Percentiles rank a stretch among this genome's conserved stretches.
Evolutionary conservation across 2,113 vertebrate species (phyloP).

Genomic region (Pionites leucogaster): DNA sequence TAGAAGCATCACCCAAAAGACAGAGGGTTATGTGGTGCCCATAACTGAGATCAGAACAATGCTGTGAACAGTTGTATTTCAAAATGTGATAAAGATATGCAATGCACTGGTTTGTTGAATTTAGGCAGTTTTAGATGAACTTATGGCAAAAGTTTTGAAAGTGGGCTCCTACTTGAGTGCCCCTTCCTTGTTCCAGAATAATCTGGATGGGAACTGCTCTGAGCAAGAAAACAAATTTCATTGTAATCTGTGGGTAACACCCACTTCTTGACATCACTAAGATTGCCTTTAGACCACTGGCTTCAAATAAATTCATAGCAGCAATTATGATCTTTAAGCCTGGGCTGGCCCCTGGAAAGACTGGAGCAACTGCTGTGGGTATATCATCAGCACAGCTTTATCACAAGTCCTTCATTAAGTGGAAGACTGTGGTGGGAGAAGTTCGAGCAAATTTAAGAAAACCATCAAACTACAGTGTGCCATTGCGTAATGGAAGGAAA

Average conservation of each 20-base stretch:
- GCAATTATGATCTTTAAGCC: background rate
- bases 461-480: background rate
- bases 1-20: background rate
- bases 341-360: background rate
- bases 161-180: accelerated
- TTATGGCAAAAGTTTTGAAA: background rate
- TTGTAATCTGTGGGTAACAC: background rate
- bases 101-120: background rate
- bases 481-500: background rate
- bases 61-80: background rate
- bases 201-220: background rate
- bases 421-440: background rate
- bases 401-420: background rate
- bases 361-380: background rate
- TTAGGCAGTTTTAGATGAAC: background rate
- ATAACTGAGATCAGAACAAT: background rate
- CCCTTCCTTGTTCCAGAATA: background rate
- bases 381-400: background rate
- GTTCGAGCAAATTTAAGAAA: background rate
- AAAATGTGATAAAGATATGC: background rate
- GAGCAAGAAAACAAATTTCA: background rate
- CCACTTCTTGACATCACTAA: background rate
- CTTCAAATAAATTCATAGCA: background rate
- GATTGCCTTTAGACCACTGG: background rate
- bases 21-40: accelerated